These are phyloP conservation scores for Pachydiplax longipennis DNA, from an alignment of 2,888 invertebrate genomes.

Conservation along the genomic window DNA sequence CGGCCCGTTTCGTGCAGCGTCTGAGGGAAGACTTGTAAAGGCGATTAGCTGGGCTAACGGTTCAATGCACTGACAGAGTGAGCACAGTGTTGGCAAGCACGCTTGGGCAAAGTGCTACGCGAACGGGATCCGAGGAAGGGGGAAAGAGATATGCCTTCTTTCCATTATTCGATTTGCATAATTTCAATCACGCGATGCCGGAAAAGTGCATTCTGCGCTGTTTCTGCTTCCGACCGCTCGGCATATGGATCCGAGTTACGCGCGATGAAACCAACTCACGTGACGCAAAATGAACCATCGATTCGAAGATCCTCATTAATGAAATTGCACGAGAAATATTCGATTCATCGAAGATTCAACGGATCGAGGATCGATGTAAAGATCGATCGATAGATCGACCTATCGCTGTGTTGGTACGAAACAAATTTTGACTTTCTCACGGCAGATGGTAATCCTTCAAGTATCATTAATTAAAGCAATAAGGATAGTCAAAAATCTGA, in stretches of 20 bases:
- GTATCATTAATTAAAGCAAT: no score
- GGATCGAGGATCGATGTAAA: no score
- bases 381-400: no score
- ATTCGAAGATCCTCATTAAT: no score
- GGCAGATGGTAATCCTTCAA: no score
- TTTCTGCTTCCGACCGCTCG: neutral
- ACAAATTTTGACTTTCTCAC: no score
- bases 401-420: no score
- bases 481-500: no score
- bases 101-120: neutral
- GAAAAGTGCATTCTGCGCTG: neutral
- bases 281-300: no score
- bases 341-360: no score
- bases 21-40: slow-evolving; percentile 23
- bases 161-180: neutral
- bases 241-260: neutral
- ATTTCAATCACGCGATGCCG: neutral
- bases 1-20: neutral
- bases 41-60: slow-evolving; percentile 42
- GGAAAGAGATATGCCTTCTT: neutral
- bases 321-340: no score
- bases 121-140: neutral
- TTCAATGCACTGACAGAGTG: slow-evolving; percentile 42
- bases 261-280: no score
- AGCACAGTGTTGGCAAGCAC: slow-evolving; percentile 31